Base-by-base conservation (phyloP, 2,113 vertebrate species). In the Corvus cornix region DNA sequence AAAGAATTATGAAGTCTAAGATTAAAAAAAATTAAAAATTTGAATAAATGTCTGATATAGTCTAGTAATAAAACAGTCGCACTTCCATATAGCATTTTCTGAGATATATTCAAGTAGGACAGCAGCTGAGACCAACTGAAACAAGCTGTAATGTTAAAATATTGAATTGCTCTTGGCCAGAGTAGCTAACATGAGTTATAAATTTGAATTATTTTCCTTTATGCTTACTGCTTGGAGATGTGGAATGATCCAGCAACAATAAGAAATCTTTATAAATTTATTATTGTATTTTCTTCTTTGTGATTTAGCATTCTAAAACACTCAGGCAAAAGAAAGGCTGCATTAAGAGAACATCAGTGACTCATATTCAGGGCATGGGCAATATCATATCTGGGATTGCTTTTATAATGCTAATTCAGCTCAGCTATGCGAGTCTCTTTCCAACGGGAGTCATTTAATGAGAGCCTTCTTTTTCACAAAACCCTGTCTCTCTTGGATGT, bases 71-170 rank as follows among this genome's bases (percentile, higher is more conserved):
- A 96, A 92, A 11, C 62, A 79, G 30, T 56, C 19, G 1, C 41
- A 49, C 10, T 76, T 68, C 41, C 24, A 35, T 76, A 73, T 27
- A 73, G 37, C 22, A 76, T 90, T 76, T 92, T 64, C 75, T 83
- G 44, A 90, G 67, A 72, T 72, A 85, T 55, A 28, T 76, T 90
- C 70, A 64, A 93, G 79, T 31, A 83, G 44, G 19, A 96, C 93
- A 88, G 83, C 86, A 93, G 55, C 35, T 64, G 93, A 95, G 70
- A 95, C 52, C 48, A 92, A 80, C 58, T 83, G 79, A 86, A 95
- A 73, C 62, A 93, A 92, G 53, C 70, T 64, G 49, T 88, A 86
- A 93, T 53, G 10, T 73, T 83, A 69, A 92, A 96, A 96, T 96
- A 96, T 83, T 85, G 79, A 76, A 86, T 73, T 83, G 67, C 44